Percentiles rank a stretch among this genome's conserved stretches.
phyloP scores from a whole-genome alignment of 2,797 vertebrate genomes.

The Parotocinclus haroldoi region DNA sequence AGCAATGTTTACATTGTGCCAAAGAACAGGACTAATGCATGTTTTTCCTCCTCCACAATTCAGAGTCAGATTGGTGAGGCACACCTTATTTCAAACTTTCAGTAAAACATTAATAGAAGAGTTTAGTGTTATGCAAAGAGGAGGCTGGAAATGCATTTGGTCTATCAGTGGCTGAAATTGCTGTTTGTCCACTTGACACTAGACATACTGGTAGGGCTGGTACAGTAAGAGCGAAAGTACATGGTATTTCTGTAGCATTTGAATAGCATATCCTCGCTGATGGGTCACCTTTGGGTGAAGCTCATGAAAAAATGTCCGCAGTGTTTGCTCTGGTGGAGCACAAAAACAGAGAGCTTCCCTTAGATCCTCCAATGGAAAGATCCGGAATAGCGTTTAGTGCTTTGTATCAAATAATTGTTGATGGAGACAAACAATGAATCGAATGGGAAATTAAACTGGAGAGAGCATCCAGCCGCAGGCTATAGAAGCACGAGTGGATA shows the following conservation, averaged over 20 bases:
- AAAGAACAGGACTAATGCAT: constrained; percentile 4
- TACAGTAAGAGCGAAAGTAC: constrained; percentile 26
- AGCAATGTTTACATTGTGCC: constrained; percentile 13
- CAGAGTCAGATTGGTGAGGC: constrained; percentile 8
- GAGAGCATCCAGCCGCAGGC: background rate
- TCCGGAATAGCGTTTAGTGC: constrained; percentile 1
- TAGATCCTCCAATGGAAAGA: constrained; percentile 18
- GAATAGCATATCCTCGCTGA: constrained; percentile 32
- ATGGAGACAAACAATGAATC: constrained; percentile 10
- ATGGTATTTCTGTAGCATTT: constrained; percentile 20
- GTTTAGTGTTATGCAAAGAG: constrained; percentile 15
- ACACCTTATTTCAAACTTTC: constrained; percentile 21
- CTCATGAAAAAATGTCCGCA: constrained; percentile 11
- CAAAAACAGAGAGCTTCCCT: constrained; percentile 5
- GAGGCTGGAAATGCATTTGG: constrained; percentile 12
- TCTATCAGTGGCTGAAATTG: constrained; percentile 21
- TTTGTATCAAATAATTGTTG: background rate
- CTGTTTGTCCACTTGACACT: constrained; percentile 33
- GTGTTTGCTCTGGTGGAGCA: constrained; percentile 19
- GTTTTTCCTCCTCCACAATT: constrained; percentile 18
- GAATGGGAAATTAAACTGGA: background rate
- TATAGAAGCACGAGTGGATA: background rate
- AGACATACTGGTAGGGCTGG: constrained; percentile 38
- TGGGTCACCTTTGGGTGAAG: constrained; percentile 29
- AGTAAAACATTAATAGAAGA: background rate